These are phyloP conservation scores for Pangasius larnaudii DNA, from an alignment of 2,797 vertebrate species.

Conservation along the genomic window DNA sequence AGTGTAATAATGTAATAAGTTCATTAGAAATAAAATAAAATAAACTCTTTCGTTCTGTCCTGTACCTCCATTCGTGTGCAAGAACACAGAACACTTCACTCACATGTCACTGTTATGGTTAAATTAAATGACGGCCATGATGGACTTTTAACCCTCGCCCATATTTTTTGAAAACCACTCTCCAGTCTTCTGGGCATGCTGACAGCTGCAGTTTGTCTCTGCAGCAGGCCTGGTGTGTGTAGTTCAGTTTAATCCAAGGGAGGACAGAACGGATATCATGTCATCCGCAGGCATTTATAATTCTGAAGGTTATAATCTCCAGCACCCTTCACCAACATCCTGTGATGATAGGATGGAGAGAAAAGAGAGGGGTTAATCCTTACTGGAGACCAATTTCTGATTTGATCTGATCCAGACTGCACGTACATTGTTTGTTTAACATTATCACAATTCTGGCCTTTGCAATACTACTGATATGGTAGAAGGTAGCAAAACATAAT, in stretches of 20 bases:
- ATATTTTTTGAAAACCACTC: neutral
- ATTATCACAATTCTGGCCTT: neutral
- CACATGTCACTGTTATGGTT: neutral
- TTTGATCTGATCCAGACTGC: neutral
- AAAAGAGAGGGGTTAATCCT: neutral
- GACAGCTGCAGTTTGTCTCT: slow-evolving; percentile 36
- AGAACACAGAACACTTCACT: neutral
- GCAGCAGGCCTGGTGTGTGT: slow-evolving; percentile 11
- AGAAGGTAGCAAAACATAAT: neutral
- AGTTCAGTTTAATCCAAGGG: slow-evolving; percentile 8
- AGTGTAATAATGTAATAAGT: neutral
- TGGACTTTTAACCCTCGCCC: neutral
- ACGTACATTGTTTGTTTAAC: neutral
- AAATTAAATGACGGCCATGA: neutral
- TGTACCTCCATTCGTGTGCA: neutral
- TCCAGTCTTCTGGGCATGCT: slow-evolving; percentile 17
- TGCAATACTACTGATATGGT: neutral
- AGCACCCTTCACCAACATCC: neutral
- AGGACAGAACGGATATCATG: slow-evolving; percentile 13
- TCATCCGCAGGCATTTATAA: slow-evolving; percentile 17
- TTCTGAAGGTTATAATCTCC: neutral
- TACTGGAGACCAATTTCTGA: neutral
- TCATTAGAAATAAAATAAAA: neutral
- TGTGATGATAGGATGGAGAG: neutral
- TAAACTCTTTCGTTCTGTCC: neutral